Evolutionary conservation across 35 echinoderm and acorn worm species (phyloP).

Genomic region (Ophioderma brevispina): DNA sequence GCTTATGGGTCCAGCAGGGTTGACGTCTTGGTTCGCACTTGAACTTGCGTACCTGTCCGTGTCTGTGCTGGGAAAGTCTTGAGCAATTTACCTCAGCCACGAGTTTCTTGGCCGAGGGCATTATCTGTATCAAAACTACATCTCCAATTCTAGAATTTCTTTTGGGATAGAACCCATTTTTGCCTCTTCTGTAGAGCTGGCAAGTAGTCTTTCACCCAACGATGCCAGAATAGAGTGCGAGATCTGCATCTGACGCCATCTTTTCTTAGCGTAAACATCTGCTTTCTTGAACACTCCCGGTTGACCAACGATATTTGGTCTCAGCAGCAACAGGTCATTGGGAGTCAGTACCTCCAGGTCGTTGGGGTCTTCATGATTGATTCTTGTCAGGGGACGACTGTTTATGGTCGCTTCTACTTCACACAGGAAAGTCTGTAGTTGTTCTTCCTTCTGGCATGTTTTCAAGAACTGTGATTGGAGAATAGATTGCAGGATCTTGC

Average conservation of each 20-base stretch:
- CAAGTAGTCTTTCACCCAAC: slow-evolving; percentile 50
- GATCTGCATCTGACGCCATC: slow-evolving; percentile 58
- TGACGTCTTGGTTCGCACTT: slow-evolving; percentile 40
- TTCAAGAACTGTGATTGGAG: neutral
- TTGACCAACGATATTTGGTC: neutral
- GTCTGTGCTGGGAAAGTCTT: slow-evolving; percentile 32
- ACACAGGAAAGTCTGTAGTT: slow-evolving; percentile 50
- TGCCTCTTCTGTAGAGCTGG: slow-evolving; percentile 34
- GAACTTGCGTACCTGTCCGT: slow-evolving; percentile 37
- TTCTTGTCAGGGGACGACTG: slow-evolving; percentile 41
- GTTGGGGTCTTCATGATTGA: slow-evolving; percentile 28
- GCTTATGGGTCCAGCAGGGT: slow-evolving; percentile 54
- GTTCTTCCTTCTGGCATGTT: slow-evolving; percentile 37
- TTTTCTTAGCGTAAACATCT: slow-evolving; percentile 50
- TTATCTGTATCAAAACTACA: slow-evolving; percentile 63
- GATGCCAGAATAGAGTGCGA: slow-evolving; percentile 64
- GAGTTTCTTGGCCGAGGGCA: slow-evolving; percentile 14
- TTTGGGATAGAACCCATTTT: slow-evolving; percentile 49
- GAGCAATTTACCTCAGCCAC: slow-evolving; percentile 36
- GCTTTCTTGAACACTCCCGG: slow-evolving; percentile 5
- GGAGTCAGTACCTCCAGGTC: slow-evolving; percentile 27
- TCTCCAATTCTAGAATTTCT: slow-evolving; percentile 40
- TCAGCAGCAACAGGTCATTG: slow-evolving; percentile 30
- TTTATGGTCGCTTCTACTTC: slow-evolving; percentile 52
- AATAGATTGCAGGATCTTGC: slow-evolving; percentile 18